Evolutionary conservation across 2,797 vertebrate genomes (phyloP).

Genomic region (Rhinichthys osculus): DNA sequence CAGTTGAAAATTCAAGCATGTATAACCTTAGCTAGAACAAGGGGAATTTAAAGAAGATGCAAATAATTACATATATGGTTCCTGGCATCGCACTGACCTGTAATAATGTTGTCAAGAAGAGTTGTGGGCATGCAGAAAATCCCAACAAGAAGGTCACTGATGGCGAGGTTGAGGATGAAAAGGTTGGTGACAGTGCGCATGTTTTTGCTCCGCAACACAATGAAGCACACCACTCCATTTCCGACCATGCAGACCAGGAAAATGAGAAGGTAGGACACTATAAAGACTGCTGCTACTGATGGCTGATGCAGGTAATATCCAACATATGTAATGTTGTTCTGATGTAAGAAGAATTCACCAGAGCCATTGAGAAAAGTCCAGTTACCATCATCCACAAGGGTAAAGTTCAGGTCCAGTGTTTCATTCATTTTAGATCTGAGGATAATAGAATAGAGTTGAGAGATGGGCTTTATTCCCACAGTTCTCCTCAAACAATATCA

Average conservation of each 20-base stretch:
- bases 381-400: slow-evolving; percentile 64
- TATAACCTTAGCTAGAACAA: background rate
- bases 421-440: slow-evolving; percentile 77
- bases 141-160: slow-evolving; percentile 93
- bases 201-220: slow-evolving; percentile 84
- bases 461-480: background rate
- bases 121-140: slow-evolving; percentile 96
- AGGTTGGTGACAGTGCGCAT: slow-evolving; percentile 92
- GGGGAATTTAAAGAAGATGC: background rate
- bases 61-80: background rate
- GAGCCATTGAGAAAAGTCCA: slow-evolving; percentile 73
- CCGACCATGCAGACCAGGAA: slow-evolving; percentile 85
- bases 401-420: slow-evolving; percentile 73
- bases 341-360: slow-evolving; percentile 55
- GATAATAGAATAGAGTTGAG: slow-evolving; percentile 39
- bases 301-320: slow-evolving; percentile 86
- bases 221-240: slow-evolving; percentile 86
- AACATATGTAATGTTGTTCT: slow-evolving; percentile 85
- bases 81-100: slow-evolving; percentile 78
- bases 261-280: slow-evolving; percentile 82
- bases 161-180: slow-evolving; percentile 91
- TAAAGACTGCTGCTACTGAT: slow-evolving; percentile 77
- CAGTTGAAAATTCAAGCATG: background rate
- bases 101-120: slow-evolving; percentile 91
- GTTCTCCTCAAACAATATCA: background rate